Percentiles rank a stretch among this genome's conserved stretches.
These are phyloP conservation scores for Lerema accius DNA, from an alignment of 1,140 invertebrate species.

Conservation along the genomic window DNA sequence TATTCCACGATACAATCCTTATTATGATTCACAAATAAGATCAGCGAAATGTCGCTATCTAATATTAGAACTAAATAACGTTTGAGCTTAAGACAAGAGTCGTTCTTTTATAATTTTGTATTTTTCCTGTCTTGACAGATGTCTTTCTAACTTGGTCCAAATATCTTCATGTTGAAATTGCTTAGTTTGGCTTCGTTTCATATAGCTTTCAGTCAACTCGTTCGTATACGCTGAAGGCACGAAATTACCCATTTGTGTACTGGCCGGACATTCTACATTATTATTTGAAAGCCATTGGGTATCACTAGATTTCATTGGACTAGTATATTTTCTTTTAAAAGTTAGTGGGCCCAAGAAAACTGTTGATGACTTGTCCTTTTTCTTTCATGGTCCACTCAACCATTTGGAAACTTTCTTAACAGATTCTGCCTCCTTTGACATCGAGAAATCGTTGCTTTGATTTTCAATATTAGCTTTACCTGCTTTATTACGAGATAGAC, in stretches of 20 bases:
- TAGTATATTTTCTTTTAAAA: no score
- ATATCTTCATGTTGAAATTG: conserved; percentile 34
- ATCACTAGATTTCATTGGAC: no score
- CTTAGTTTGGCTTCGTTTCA: conserved; percentile 36
- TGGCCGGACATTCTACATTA: neutral
- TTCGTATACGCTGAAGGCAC: conserved; percentile 50
- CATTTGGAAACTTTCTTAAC: conserved; percentile 61
- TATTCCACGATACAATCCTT: no score
- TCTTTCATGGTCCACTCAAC: conserved; percentile 43
- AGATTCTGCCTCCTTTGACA: conserved; percentile 39
- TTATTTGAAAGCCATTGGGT: neutral
- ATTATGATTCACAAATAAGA: no score
- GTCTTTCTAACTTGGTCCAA: conserved; percentile 43
- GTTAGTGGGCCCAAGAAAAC: conserved; percentile 48
- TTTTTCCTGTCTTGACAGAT: conserved; percentile 48
- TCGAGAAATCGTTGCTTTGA: neutral
- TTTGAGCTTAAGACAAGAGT: no score
- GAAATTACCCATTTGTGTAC: conserved; percentile 9
- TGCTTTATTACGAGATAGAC: neutral
- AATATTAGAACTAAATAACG: no score
- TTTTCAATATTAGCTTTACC: neutral
- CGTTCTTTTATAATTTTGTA: conserved; percentile 33
- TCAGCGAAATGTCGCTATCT: no score
- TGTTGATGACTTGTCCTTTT: conserved; percentile 13
- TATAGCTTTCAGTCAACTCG: no score